Evolutionary conservation across 1,140 invertebrate genomes (phyloP).

Genomic region (Belonocnema kinseyi): DNA sequence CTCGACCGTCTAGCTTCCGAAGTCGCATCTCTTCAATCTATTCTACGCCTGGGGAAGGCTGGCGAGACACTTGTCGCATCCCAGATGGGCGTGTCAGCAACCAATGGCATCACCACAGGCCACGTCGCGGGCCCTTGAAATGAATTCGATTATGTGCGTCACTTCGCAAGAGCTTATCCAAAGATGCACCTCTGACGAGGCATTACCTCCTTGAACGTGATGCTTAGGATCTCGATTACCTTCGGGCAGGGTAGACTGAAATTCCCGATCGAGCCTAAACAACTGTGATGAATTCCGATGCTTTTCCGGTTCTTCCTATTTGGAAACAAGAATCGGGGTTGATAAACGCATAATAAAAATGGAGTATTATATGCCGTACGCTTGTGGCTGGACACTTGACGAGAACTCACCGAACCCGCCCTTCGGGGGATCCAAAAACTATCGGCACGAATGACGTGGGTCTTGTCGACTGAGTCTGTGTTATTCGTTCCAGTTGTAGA

Average conservation of each 20-base stretch:
- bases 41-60: conserved; percentile 75
- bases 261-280: conserved; percentile 41
- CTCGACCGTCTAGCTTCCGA: conserved; percentile 92
- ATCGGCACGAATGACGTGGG: not conserved
- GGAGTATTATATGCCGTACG: conserved; percentile 12
- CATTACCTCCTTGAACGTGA: conserved; percentile 28
- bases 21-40: conserved; percentile 90
- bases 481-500: not conserved
- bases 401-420: not conserved
- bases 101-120: conserved; percentile 6
- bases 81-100: conserved; percentile 24
- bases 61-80: conserved; percentile 49
- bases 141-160: not conserved
- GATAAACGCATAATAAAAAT: conserved; percentile 21
- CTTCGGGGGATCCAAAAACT: conserved; percentile 13
- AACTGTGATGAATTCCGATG: conserved; percentile 53
- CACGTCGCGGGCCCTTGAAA: conserved; percentile 41
- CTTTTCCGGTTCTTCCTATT: conserved; percentile 9
- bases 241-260: conserved; percentile 31
- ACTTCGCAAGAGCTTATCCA: conserved; percentile 52
- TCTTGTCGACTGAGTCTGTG: not conserved
- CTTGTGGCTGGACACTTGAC: conserved; percentile 29
- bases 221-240: conserved; percentile 21
- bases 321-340: conserved; percentile 1
- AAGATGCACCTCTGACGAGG: conserved; percentile 49